Base-by-base conservation (phyloP, 2,797 vertebrate species). In the Euthynnus affinis region DNA sequence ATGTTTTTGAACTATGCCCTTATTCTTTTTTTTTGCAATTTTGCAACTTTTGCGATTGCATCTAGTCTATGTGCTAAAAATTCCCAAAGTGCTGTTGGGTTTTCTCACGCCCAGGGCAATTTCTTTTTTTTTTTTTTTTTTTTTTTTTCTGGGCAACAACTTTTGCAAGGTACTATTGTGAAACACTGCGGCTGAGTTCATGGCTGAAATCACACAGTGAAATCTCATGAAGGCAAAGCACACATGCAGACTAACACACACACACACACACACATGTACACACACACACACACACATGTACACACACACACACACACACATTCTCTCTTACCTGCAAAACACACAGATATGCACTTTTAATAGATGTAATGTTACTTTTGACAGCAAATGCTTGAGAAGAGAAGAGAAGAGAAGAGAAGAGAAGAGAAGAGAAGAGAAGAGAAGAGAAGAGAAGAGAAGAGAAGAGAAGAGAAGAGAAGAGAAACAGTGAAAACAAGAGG, bases 41-140 rank as follows among this genome's bases (percentile, higher is more conserved):
- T 80, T 82, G 80, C 82, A 88, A 92, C 93, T 86, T 84, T 86
- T 65, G 72, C 80, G 88, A 87, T 78, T 82, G 75, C 65, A 76
- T 71, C 63, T 72, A 42, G 34, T 57, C 6, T 61, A 63, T 2
- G 52, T 75, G 88, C 90, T 90, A 90, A 83, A 87, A 91, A 85
- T 69, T 88, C 78, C 78, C 64, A 53, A 78, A 82, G 37, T 53
- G 73, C 86, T 76, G 87, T 81, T 10, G 46, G 55, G 71, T 78
- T 42, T 90, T 95, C 90, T 91, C 89, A 91, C 71, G 79, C 80
- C 80, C 72, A 58, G 60, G 62, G 84, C 9, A 13, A 71, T 55
- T 53, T 29, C 5, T 29, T 27, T 29, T 67, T 78, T 77, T 80
- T 29, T 29, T 29, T 27, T 29, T 67, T 78, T 77, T 80, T 29